These are phyloP conservation scores for Zosterops pallidus DNA, from an alignment of 2,113 vertebrate genomes.

Conservation along the genomic window DNA sequence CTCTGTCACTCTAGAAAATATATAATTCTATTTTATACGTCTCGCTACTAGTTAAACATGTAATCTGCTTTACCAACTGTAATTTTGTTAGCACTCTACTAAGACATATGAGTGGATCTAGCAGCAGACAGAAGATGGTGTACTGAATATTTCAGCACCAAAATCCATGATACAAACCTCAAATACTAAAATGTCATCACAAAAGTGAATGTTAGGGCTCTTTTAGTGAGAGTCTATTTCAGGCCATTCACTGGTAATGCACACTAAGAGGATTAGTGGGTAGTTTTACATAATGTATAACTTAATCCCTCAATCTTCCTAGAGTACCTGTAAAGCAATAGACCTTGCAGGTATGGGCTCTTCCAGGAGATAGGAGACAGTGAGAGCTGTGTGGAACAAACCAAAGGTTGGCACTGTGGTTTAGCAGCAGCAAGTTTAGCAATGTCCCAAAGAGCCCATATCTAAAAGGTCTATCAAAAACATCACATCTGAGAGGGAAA, in stretches of 20 bases:
- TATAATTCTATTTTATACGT: conserved; percentile 65
- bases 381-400: neutral
- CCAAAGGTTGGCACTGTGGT: conserved; percentile 7
- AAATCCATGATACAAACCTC: conserved; percentile 66
- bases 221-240: conserved; percentile 49
- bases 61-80: conserved; percentile 64
- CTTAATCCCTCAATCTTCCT: conserved; percentile 60
- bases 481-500: neutral
- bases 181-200: conserved; percentile 60
- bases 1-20: conserved; percentile 46
- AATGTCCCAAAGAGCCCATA: conserved; percentile 29
- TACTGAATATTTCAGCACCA: conserved; percentile 67
- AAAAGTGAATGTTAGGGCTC: conserved; percentile 69
- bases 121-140: conserved; percentile 45
- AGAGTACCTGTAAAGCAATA: conserved; percentile 65
- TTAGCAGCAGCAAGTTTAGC: conserved; percentile 34
- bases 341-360: conserved; percentile 60
- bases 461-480: conserved; percentile 52
- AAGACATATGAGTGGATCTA: conserved; percentile 24
- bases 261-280: conserved; percentile 65
- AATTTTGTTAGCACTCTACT: conserved; percentile 61
- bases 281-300: conserved; percentile 57
- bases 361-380: conserved; percentile 37
- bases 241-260: conserved; percentile 66
- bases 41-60: conserved; percentile 63